Evolutionary conservation across 2,113 vertebrate genomes (phyloP).

Genomic region (Acinonyx jubatus): DNA sequence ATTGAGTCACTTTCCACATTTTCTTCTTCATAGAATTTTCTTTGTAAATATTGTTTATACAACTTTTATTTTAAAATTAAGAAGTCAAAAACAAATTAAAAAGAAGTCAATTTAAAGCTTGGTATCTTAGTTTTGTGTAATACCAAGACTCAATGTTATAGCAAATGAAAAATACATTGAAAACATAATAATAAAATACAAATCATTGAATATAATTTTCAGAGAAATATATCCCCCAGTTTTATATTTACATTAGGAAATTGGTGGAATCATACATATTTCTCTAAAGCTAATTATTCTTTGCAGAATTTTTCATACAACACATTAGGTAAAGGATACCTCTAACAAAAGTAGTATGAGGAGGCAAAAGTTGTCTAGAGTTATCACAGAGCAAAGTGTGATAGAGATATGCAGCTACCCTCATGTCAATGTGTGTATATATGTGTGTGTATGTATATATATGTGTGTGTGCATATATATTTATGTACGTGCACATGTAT

Average conservation of each 20-base stretch:
- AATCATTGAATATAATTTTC: background rate
- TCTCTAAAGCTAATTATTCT: background rate
- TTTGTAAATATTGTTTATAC: constrained; percentile 15
- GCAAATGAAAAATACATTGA: background rate
- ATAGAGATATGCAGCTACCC: background rate
- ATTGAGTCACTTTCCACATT: background rate
- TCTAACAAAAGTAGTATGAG: background rate
- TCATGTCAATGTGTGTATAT: background rate
- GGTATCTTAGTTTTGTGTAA: constrained; percentile 11
- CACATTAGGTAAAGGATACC: background rate
- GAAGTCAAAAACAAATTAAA: constrained; percentile 21
- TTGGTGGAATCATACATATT: background rate
- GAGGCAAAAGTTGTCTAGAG: background rate
- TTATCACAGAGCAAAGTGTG: background rate
- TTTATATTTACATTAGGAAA: constrained; percentile 1
- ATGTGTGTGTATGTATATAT: background rate
- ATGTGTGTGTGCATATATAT: background rate
- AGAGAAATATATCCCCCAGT: background rate
- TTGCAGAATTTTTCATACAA: background rate
- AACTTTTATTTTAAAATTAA: constrained; percentile 55
- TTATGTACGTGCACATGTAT: background rate
- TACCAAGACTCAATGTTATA: background rate
- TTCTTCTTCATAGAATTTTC: constrained; percentile 6
- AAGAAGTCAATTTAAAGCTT: constrained; percentile 2
- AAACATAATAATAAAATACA: background rate